Conservation (phyloP, 1,140 invertebrate species). For the Phymorhynchus buccinoides region DNA sequence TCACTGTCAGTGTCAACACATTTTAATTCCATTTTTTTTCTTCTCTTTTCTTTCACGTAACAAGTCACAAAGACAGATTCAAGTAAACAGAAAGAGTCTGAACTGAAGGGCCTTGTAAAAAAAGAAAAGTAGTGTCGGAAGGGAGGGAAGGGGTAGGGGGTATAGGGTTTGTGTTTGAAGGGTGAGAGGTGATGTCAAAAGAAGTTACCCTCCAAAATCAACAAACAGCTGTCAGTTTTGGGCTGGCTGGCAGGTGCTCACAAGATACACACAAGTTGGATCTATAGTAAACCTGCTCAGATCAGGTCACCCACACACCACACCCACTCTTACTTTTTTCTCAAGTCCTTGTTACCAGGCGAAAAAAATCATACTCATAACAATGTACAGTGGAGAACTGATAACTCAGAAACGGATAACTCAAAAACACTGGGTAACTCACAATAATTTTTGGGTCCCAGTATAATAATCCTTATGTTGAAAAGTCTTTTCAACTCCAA, state of each 20-base stretch:
- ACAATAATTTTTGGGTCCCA: no score
- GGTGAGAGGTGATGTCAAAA: not conserved
- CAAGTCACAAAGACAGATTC: not conserved
- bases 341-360: no score
- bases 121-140: not conserved
- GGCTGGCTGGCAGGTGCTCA: conserved; percentile 35
- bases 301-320: not conserved
- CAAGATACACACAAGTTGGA: conserved; percentile 33
- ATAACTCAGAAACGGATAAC: no score
- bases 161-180: not conserved
- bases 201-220: conserved; percentile 35
- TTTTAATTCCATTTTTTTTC: no score
- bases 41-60: not conserved
- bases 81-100: not conserved
- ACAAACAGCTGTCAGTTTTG: conserved; percentile 38
- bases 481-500: no score
- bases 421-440: no score
- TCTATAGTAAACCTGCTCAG: conserved; percentile 30
- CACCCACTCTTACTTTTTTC: no score
- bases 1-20: no score
- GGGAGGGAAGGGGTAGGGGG: conserved; percentile 2
- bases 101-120: not conserved
- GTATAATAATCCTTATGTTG: no score
- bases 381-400: no score
- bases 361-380: no score